These are phyloP conservation scores for Alcedo quadribrachys DNA, from an alignment of 2,797 vertebrate genomes.

Conservation along the genomic window DNA sequence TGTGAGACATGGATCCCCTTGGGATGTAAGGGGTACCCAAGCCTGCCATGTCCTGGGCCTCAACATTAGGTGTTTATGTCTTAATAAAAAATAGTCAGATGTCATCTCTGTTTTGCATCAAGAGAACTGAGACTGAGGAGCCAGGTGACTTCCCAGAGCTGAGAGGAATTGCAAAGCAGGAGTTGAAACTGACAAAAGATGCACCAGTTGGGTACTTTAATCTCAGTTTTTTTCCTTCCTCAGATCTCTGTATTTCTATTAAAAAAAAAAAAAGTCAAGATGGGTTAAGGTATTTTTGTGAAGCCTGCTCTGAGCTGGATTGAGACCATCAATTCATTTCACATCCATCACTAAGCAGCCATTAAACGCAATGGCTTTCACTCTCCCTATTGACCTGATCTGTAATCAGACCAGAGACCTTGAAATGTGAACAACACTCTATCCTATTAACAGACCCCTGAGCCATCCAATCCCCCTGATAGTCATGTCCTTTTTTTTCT, in stretches of 20 bases:
- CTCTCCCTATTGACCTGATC: conserved; percentile 41
- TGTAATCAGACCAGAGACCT: conserved; percentile 32
- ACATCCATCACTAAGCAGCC: conserved; percentile 43
- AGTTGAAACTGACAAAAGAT: background rate
- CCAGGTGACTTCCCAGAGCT: background rate
- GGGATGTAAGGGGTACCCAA: background rate
- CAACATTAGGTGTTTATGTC: fast-evolving
- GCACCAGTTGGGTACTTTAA: background rate
- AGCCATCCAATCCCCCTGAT: background rate
- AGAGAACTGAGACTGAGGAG: background rate
- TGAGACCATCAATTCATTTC: conserved; percentile 30
- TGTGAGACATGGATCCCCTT: fast-evolving
- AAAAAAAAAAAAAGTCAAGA: background rate
- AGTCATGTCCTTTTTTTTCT: background rate
- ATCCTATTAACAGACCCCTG: conserved; percentile 18
- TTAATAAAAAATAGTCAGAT: background rate
- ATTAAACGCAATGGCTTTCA: conserved; percentile 43
- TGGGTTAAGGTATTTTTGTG: background rate
- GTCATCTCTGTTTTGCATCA: background rate
- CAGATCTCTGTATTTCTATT: background rate
- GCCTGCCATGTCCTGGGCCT: background rate
- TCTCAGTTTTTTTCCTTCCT: background rate
- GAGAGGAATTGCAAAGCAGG: background rate
- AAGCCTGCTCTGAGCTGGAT: background rate
- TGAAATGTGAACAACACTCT: background rate